phyloP scores from a whole-genome alignment of 2,888 invertebrate species.

The Schrankia costaestrigalis region DNA sequence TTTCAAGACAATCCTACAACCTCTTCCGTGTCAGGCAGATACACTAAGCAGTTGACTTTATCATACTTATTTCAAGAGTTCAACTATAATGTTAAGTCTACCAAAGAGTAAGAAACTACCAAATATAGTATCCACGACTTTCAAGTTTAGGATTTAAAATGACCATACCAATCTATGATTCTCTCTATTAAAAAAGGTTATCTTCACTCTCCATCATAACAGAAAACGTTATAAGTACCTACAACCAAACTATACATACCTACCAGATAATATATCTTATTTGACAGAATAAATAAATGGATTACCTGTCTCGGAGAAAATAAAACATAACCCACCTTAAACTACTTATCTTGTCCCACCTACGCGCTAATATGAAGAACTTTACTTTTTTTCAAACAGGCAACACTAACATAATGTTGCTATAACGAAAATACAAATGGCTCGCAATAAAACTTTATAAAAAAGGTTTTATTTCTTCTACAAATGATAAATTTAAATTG shows the following conservation, averaged over 20 bases:
- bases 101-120: no score
- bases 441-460: constrained; percentile 11
- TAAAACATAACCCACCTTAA: no score
- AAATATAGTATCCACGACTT: no score
- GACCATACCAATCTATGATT: no score
- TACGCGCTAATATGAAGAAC: constrained; percentile 20
- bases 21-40: no score
- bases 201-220: constrained; percentile 11
- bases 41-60: no score
- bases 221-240: no score
- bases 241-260: background rate
- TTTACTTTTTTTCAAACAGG: constrained; percentile 15
- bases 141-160: no score
- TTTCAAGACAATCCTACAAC: no score
- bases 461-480: constrained; percentile 20
- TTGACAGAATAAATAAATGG: constrained; percentile 33
- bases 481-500: constrained; percentile 21
- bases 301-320: constrained; percentile 23
- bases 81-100: no score
- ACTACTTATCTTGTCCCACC: no score
- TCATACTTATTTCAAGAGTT: no score
- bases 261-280: constrained; percentile 25
- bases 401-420: constrained; percentile 20
- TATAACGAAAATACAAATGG: constrained; percentile 18
- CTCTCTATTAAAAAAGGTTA: background rate